A percentile compares a stretch with the other conserved stretches of the same genome.
Conservation (phyloP, 1,140 invertebrate genomes). For the Conus ventricosus region DNA sequence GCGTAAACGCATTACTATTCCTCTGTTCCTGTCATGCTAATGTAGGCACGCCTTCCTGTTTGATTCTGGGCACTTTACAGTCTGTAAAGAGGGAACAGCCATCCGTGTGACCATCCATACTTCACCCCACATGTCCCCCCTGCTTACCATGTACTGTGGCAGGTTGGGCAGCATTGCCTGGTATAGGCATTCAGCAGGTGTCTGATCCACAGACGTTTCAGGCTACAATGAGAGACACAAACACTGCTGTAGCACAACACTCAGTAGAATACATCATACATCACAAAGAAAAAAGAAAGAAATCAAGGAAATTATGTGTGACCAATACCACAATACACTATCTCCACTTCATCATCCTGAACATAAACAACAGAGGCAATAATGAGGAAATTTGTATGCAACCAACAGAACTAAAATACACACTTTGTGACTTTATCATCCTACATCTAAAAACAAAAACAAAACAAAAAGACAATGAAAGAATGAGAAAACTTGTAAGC, state of each 20-base stretch:
- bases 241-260: not conserved
- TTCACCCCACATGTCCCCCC: not conserved
- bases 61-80: no score
- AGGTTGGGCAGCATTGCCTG: constrained; percentile 93
- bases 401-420: not conserved
- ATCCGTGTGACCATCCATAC: no score
- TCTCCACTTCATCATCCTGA: no score
- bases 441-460: not conserved
- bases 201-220: constrained; percentile 84
- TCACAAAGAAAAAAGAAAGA: not conserved
- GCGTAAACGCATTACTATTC: no score
- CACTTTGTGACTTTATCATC: not conserved
- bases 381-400: not conserved
- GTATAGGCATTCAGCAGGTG: constrained; percentile 91
- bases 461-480: no score
- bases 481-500: no score
- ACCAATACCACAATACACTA: no score
- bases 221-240: constrained; percentile 69
- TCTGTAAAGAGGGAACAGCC: no score
- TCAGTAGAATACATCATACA: not conserved
- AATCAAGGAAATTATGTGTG: not conserved
- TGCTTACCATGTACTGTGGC: constrained; percentile 89
- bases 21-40: no score
- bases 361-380: no score
- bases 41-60: no score